Evolutionary conservation across 2,888 invertebrate genomes (phyloP).

Genomic region (Timema podura): DNA sequence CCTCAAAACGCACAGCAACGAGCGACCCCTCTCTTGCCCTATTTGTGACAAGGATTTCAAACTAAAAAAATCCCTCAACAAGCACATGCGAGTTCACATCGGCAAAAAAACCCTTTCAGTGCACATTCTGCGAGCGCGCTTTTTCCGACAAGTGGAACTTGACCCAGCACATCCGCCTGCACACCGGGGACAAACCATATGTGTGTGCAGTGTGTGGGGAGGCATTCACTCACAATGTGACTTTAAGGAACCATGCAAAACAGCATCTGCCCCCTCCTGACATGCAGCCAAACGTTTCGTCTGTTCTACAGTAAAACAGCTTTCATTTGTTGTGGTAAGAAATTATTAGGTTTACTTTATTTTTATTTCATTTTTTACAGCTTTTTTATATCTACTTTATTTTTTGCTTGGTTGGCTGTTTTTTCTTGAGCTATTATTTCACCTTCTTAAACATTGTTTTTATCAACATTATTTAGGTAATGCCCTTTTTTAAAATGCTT

Average conservation of each 20-base stretch:
- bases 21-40: slow-evolving; percentile 15
- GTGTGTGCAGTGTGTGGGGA: slow-evolving; percentile 15
- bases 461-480: no score
- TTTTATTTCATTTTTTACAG: no score
- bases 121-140: slow-evolving; percentile 12
- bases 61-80: no score
- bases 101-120: slow-evolving; percentile 22
- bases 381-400: no score
- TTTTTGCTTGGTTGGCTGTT: no score
- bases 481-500: no score
- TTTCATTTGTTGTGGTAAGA: no score
- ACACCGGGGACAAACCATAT: slow-evolving; percentile 23
- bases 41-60: slow-evolving; percentile 20
- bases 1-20: slow-evolving; percentile 1
- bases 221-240: slow-evolving; percentile 22
- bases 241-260: slow-evolving; percentile 19
- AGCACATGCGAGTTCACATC: slow-evolving; percentile 20
- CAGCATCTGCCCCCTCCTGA: neutral
- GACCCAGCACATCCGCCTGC: slow-evolving; percentile 22
- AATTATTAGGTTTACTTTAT: no score
- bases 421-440: no score
- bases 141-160: slow-evolving; percentile 23
- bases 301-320: no score
- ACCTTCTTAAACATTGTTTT: no score
- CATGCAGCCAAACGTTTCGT: no score